Conservation (phyloP, 2,888 invertebrate genomes). For the Cosmopolites sordidus region DNA sequence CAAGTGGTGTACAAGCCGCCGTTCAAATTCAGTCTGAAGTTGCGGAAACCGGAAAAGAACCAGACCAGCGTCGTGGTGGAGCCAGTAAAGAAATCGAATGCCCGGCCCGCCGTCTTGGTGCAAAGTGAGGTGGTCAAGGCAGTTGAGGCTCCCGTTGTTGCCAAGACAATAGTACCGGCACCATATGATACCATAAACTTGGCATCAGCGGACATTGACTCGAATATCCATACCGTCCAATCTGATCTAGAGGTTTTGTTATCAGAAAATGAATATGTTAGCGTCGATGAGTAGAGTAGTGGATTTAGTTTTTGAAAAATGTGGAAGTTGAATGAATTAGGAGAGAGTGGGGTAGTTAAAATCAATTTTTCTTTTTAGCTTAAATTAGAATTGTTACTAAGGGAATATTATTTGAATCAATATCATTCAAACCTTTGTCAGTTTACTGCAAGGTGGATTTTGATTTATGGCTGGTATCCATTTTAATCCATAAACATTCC, state of each 20-base stretch:
- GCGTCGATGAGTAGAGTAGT: conserved; percentile 45
- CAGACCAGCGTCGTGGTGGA: conserved; percentile 60
- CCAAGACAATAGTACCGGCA: conserved; percentile 10
- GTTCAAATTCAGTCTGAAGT: conserved; percentile 78
- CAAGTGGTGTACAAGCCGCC: conserved; percentile 86
- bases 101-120: conserved; percentile 45
- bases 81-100: conserved; percentile 47
- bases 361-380: too few species aligned
- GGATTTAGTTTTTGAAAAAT: neutral
- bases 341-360: too few species aligned
- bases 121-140: conserved; percentile 33
- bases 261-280: conserved; percentile 56
- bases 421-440: too few species aligned
- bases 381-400: too few species aligned
- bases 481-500: too few species aligned
- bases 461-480: too few species aligned
- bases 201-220: conserved; percentile 49
- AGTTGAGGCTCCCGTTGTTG: conserved; percentile 4
- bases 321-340: too few species aligned
- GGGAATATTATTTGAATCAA: too few species aligned
- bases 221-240: conserved; percentile 58
- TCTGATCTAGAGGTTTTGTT: conserved; percentile 59
- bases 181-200: conserved; percentile 24
- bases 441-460: too few species aligned
- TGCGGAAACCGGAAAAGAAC: conserved; percentile 67